These are phyloP conservation scores for Nomia melanderi DNA, from an alignment of 1,140 invertebrate species.

Conservation along the genomic window DNA sequence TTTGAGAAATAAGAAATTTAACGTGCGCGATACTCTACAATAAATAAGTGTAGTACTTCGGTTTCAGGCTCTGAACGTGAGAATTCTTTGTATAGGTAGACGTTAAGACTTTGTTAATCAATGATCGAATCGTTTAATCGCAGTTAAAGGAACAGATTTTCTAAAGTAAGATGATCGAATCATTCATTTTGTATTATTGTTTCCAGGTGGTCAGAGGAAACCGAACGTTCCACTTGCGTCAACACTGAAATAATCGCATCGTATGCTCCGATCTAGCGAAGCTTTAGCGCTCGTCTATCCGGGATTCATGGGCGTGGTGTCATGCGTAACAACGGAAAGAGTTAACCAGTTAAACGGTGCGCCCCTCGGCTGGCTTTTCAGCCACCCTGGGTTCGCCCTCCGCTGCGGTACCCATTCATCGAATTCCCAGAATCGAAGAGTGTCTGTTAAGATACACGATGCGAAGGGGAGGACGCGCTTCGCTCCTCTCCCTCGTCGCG, in stretches of 20 bases:
- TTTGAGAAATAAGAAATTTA: conserved; percentile 1
- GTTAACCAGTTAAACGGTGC: conserved; percentile 74
- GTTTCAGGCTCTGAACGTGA: neutral
- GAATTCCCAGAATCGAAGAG: conserved; percentile 54
- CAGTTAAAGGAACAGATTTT: too few relatives aligned
- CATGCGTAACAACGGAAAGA: conserved; percentile 71
- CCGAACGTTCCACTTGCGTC: neutral
- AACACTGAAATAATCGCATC: neutral
- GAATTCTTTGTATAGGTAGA: too few relatives aligned
- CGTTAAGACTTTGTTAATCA: too few relatives aligned
- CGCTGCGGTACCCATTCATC: conserved; percentile 63
- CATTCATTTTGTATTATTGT: neutral
- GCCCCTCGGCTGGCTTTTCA: conserved; percentile 68
- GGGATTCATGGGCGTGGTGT: neutral
- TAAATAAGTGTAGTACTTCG: neutral
- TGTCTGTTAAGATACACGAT: too few relatives aligned
- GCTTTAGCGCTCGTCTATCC: conserved; percentile 23
- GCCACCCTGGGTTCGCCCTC: conserved; percentile 59
- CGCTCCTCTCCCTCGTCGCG: too few relatives aligned
- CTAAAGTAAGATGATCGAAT: too few relatives aligned
- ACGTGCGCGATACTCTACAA: conserved; percentile 1
- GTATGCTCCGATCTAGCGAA: conserved; percentile 20
- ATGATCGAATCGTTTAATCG: too few relatives aligned
- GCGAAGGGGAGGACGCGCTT: too few relatives aligned
- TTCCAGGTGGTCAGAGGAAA: neutral